Conservation (phyloP, 2,888 invertebrate species). For the Sisyra terminalis region DNA sequence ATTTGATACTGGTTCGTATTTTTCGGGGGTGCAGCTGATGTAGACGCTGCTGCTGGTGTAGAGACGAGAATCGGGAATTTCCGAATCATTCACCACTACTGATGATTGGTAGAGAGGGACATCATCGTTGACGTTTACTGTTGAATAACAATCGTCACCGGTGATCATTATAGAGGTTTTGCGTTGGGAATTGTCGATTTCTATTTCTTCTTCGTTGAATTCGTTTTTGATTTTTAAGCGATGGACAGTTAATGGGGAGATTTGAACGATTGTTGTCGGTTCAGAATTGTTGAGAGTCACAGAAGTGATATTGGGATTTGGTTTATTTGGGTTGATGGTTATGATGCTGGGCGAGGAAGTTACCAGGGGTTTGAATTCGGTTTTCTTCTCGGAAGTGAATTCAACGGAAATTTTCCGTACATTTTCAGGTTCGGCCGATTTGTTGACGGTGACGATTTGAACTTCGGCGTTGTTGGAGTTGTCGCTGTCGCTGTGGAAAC, state of each 20-base stretch:
- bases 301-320: conserved; percentile 3
- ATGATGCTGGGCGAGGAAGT: background rate
- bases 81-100: conserved; percentile 46
- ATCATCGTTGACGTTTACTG: conserved; percentile 52
- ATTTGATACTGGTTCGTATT: conserved; percentile 12
- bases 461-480: background rate
- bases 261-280: conserved; percentile 28
- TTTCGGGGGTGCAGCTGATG: conserved; percentile 20
- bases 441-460: background rate
- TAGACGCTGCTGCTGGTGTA: conserved; percentile 22
- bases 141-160: conserved; percentile 57
- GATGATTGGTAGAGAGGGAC: conserved; percentile 56
- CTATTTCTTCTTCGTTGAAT: conserved; percentile 18
- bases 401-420: background rate
- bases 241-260: conserved; percentile 29
- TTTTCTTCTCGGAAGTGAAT: background rate
- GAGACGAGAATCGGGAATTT: conserved; percentile 12
- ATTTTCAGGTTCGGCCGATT: background rate
- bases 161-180: conserved; percentile 58
- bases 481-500: background rate
- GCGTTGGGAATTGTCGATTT: conserved; percentile 23
- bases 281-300: conserved; percentile 3
- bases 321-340: background rate
- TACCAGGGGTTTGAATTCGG: background rate
- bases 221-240: conserved; percentile 36